A percentile compares a stretch with the other conserved stretches of the same genome.
Evolutionary conservation across 2,113 vertebrate species (phyloP).

Genomic region (Equus quagga): DNA sequence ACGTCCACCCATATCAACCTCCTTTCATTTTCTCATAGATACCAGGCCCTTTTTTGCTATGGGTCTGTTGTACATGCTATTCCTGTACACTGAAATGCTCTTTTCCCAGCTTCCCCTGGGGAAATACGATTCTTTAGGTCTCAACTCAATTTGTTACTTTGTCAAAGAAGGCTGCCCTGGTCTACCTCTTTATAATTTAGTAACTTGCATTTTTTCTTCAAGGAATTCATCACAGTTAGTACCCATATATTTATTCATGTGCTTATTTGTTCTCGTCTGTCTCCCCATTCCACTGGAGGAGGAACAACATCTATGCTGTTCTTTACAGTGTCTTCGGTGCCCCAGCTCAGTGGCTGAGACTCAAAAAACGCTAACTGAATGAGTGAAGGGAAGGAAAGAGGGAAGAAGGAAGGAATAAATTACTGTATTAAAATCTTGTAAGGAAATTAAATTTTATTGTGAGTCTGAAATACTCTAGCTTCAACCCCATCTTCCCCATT

Average conservation of each 20-base stretch:
- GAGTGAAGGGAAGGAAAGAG: not conserved
- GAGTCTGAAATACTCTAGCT: not conserved
- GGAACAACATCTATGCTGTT: not conserved
- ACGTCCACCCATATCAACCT: not conserved
- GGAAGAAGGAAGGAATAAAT: not conserved
- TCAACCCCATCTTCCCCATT: not conserved
- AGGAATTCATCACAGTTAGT: not conserved
- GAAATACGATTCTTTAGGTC: not conserved
- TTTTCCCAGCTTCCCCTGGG: not conserved
- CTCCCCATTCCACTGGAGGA: not conserved
- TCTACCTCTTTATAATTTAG: not conserved
- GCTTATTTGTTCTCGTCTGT: not conserved
- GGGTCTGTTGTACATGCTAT: not conserved
- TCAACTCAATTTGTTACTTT: not conserved
- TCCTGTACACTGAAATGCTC: not conserved
- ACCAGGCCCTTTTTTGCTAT: not conserved
- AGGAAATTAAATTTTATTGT: not conserved
- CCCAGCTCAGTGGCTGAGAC: not conserved
- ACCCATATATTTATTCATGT: not conserved
- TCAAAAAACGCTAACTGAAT: slow-evolving; percentile 11
- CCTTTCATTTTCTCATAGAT: not conserved
- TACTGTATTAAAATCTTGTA: not conserved
- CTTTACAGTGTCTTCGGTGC: not conserved
- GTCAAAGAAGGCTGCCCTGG: not conserved
- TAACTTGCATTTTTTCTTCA: not conserved